Evolutionary conservation across 2,113 vertebrate genomes (phyloP).

Genomic region (Cervus canadensis): DNA sequence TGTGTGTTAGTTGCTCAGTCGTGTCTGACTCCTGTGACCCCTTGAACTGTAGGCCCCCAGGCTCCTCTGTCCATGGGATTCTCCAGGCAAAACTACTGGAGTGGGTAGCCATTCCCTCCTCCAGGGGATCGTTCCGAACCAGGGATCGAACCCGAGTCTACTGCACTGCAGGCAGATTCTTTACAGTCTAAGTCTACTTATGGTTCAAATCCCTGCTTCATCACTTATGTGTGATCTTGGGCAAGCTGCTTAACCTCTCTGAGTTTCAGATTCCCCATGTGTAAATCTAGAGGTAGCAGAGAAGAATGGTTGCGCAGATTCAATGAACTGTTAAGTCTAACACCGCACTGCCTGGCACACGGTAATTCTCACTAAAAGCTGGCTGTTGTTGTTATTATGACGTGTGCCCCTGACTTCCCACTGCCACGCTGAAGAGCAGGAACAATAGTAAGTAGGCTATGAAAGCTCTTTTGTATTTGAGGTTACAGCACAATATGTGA

Average conservation of each 20-base stretch:
- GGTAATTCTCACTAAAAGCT: fast-evolving
- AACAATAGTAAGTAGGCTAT: fast-evolving
- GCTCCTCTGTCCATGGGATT: neutral
- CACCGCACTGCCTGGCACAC: fast-evolving
- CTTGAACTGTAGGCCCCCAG: neutral
- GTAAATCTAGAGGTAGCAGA: neutral
- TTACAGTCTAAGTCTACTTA: neutral
- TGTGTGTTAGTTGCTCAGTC: neutral
- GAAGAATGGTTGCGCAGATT: fast-evolving
- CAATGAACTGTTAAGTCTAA: neutral
- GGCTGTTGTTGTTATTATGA: fast-evolving
- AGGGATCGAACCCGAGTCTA: neutral
- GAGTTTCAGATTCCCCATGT: neutral
- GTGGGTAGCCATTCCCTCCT: neutral
- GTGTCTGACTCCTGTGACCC: neutral
- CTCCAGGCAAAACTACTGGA: neutral
- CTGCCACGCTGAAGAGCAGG: fast-evolving
- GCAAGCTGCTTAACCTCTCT: neutral
- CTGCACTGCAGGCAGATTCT: neutral
- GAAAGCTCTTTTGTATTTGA: neutral
- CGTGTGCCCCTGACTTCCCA: neutral
- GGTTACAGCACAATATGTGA: neutral
- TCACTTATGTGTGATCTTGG: neutral
- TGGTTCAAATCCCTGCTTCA: neutral
- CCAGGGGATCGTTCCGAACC: neutral